phyloP scores from a whole-genome alignment of 1,140 invertebrate species.

The Cherax quadricarinatus region DNA sequence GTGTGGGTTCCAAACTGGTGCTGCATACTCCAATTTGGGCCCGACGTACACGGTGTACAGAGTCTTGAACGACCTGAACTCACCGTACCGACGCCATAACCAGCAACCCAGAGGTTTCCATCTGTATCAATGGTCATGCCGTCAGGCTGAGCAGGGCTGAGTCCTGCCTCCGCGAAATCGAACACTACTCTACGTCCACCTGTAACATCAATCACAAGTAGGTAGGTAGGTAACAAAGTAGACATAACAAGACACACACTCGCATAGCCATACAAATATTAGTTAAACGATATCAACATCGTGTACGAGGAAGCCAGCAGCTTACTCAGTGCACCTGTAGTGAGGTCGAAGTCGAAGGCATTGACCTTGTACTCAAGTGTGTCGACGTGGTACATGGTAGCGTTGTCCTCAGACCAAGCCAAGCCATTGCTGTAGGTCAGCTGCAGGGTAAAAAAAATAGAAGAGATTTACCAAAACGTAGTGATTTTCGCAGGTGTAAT shows the following conservation, averaged over 20 bases:
- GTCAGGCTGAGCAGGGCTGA: neutral
- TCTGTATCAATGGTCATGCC: conserved; percentile 25
- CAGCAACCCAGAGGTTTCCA: neutral
- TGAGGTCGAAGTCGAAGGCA: neutral
- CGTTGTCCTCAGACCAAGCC: conserved; percentile 16
- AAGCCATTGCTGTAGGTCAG: conserved; percentile 1
- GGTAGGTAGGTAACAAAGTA: neutral
- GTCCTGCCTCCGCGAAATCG: neutral
- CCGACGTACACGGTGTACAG: no score
- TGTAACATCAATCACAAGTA: neutral
- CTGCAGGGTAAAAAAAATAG: neutral
- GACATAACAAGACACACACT: neutral
- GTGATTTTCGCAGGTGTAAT: no score
- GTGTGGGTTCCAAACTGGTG: no score
- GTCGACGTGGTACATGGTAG: neutral
- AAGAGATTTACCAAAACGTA: no score
- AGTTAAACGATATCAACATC: neutral
- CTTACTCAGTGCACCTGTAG: neutral
- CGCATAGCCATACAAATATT: neutral
- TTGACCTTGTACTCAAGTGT: neutral
- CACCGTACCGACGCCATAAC: neutral
- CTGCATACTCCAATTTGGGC: no score
- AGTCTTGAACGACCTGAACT: neutral
- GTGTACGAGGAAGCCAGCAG: neutral
- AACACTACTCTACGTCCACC: neutral